Evolutionary conservation across 2,113 vertebrate genomes (phyloP), one percentile per base, ranked within the genome.

Genomic region (Ophiodon elongatus): DNA sequence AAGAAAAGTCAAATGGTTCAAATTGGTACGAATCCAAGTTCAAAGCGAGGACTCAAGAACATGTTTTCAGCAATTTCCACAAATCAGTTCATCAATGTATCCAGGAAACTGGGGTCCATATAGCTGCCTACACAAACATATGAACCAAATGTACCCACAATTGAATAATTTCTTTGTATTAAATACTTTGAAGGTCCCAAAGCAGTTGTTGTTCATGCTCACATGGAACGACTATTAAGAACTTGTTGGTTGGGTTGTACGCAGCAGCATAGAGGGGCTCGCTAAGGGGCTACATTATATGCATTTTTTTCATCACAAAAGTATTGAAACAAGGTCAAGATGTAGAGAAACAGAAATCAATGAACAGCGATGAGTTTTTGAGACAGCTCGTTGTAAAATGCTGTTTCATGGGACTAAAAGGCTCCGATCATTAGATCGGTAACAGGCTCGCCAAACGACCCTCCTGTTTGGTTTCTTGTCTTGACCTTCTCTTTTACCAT

Each of bases 401-500:
- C 57, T 62, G 56, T 27, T 41, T 74, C 50, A 33, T 68, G 60
- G 60, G 3, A 0, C 68, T 39, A 39, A 43, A 67, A 77, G 8
- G 19, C 59, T 62, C 6, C 13, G 60, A 59, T 52, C 14, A 63
- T 74, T 80, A 62, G 19, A 23, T 73, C 35, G 13, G 15, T 31
- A 62, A 8, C 57, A 8, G 64, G 19, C 27, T 69, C 43, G 13
- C 21, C 29, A 65, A 8, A 47, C 7, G 64, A 47, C 13, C 27
- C 31, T n/a, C 71, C 10, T 4, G 27, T 73, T 67, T 41, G 57
- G 39, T 86, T 43, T 86, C 66, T 67, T 27, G 21, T 67, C 27
- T 72, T 45, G 74, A 79, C 79, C 88, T 84, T 78, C 70, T 39
- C n/a, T 60, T 25, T 66, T 67, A 70, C 59, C 33, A 41, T 35